Conservation (phyloP, 2,888 invertebrate species). For the Brachycybe producta region DNA sequence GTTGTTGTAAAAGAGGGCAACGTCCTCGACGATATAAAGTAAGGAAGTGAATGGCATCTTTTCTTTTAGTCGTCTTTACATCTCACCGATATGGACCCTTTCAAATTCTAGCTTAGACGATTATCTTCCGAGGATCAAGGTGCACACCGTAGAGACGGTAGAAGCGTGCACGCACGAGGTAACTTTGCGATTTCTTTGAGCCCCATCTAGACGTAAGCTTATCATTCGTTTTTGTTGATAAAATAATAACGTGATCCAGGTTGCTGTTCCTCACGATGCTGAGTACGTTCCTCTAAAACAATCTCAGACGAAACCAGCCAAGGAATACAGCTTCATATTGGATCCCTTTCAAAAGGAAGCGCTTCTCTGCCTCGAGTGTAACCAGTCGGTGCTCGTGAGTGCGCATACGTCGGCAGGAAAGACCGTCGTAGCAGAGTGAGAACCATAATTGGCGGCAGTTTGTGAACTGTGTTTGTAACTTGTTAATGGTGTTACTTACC, state of each 20-base stretch:
- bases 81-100: too few relatives aligned
- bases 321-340: conserved; percentile 82
- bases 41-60: too few relatives aligned
- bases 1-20: too few relatives aligned
- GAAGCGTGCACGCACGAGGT: conserved; percentile 95
- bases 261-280: conserved; percentile 74
- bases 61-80: too few relatives aligned
- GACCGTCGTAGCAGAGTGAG: conserved; percentile 92
- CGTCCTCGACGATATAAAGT: too few relatives aligned
- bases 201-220: too few relatives aligned
- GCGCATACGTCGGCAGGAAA: conserved; percentile 99
- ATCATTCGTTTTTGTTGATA: too few relatives aligned
- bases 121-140: conserved; percentile 62
- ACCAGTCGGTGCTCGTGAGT: conserved; percentile 94
- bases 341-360: conserved; percentile 98
- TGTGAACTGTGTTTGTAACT: neutral
- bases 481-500: neutral
- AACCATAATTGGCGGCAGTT: neutral
- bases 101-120: conserved; percentile 56
- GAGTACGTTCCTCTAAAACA: conserved; percentile 53
- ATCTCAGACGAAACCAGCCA: conserved; percentile 59
- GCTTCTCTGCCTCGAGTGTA: conserved; percentile 89
- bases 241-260: conserved; percentile 27
- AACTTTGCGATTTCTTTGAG: too few relatives aligned
- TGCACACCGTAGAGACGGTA: conserved; percentile 76